Conservation (phyloP, 2,888 invertebrate genomes). For the Sthenelais limicola region DNA sequence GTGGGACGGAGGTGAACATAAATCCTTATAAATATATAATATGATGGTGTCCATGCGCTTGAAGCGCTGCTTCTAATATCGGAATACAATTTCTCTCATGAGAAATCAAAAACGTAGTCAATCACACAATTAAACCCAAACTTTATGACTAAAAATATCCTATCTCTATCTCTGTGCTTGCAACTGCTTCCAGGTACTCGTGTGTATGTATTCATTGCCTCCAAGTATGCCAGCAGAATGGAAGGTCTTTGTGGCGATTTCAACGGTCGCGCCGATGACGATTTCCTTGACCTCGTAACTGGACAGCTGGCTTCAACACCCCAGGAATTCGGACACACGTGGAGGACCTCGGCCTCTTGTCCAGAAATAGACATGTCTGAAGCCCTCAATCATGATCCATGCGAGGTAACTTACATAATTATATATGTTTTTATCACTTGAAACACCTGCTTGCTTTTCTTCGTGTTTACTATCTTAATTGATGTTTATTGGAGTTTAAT, state of each 20-base stretch:
- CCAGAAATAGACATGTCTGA: slow-evolving; percentile 35
- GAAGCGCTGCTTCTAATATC: too few relatives aligned
- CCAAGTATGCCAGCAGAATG: slow-evolving; percentile 42
- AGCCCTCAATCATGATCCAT: slow-evolving; percentile 44
- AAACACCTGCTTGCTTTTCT: too few relatives aligned
- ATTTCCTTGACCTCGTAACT: slow-evolving; percentile 43
- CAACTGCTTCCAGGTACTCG: slow-evolving; percentile 46
- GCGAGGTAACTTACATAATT: too few relatives aligned
- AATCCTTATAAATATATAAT: not conserved
- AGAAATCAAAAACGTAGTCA: too few relatives aligned
- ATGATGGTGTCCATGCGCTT: too few relatives aligned
- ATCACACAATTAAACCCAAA: too few relatives aligned
- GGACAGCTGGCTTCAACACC: slow-evolving; percentile 41
- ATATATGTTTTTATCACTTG: too few relatives aligned
- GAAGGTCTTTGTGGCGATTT: slow-evolving; percentile 53
- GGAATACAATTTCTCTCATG: too few relatives aligned
- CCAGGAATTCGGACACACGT: slow-evolving; percentile 48
- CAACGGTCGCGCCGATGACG: slow-evolving; percentile 48
- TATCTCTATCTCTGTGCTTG: not conserved
- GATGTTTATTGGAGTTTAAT: too few relatives aligned
- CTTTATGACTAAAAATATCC: too few relatives aligned
- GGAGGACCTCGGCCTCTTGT: slow-evolving; percentile 46
- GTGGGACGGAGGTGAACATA: slow-evolving; percentile 38
- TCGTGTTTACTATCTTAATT: too few relatives aligned
- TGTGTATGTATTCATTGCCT: slow-evolving; percentile 46